These are phyloP conservation scores for Diachrysia chrysitis DNA, from an alignment of 2,888 invertebrate genomes.

Conservation along the genomic window DNA sequence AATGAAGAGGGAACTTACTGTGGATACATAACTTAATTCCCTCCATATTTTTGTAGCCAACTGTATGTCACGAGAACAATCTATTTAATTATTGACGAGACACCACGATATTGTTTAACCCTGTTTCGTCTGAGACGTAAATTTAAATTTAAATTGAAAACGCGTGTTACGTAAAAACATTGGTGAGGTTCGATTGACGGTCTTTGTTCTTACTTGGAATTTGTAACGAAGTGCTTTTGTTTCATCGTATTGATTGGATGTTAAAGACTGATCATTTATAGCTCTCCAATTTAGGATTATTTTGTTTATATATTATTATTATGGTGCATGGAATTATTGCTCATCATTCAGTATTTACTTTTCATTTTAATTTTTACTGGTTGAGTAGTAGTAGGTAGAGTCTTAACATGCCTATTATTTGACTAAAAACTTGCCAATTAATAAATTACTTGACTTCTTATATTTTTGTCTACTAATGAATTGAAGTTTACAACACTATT, in stretches of 20 bases:
- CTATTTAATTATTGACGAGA: conserved; percentile 3
- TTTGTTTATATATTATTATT: no score
- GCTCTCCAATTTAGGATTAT: no score
- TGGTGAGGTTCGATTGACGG: background rate
- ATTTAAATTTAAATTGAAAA: conserved; percentile 13
- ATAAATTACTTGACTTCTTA: no score
- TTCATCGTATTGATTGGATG: background rate
- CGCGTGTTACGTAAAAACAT: conserved; percentile 6
- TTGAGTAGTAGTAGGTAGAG: no score
- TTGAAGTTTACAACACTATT: no score
- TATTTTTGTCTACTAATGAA: no score
- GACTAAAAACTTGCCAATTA: no score
- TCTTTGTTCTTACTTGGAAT: conserved; percentile 1
- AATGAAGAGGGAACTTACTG: background rate
- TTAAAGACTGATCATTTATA: background rate
- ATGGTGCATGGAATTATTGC: no score
- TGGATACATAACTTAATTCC: background rate
- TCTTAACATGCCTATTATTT: no score
- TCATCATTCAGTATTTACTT: no score
- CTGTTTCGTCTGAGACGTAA: conserved; percentile 7
- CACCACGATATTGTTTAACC: conserved; percentile 1
- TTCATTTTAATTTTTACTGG: no score
- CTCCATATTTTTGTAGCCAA: background rate
- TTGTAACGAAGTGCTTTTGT: background rate
- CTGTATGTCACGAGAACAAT: conserved; percentile 2